Percentiles rank a stretch among this genome's conserved stretches.
These are phyloP conservation scores for Melierax canorus DNA, from an alignment of 2,113 vertebrate genomes.

Conservation along the genomic window DNA sequence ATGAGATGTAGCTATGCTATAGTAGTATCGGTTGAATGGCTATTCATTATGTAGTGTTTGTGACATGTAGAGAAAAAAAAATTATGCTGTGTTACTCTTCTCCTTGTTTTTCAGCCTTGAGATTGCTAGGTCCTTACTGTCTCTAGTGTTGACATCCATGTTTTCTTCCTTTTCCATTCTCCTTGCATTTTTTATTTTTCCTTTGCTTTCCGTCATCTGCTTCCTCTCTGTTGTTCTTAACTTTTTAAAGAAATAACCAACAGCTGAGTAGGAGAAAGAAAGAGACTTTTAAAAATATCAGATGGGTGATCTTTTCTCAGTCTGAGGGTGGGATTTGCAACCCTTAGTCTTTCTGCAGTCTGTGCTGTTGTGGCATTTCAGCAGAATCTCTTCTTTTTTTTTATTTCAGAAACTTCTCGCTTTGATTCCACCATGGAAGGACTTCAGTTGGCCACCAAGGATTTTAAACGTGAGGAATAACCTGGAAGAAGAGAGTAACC, in stretches of 20 bases:
- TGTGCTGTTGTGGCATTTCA: not conserved
- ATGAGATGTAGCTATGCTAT: not conserved
- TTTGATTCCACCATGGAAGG: not conserved
- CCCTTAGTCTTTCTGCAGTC: not conserved
- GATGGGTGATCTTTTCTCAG: not conserved
- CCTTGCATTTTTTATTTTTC: not conserved
- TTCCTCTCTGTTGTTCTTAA: not conserved
- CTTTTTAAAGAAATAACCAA: not conserved
- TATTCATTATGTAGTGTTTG: not conserved
- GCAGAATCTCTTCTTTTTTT: not conserved
- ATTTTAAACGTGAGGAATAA: not conserved
- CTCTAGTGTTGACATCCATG: not conserved
- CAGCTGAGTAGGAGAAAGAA: not conserved
- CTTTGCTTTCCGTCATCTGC: not conserved
- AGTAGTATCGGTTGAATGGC: not conserved
- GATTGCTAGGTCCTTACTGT: not conserved
- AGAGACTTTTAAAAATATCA: not conserved
- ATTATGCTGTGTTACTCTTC: not conserved
- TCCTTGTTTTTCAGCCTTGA: not conserved
- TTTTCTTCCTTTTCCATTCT: not conserved
- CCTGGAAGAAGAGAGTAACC: conserved; percentile 5
- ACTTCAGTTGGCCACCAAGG: not conserved
- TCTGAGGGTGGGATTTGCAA: not conserved
- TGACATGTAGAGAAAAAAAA: accelerated
- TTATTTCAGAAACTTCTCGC: conserved; percentile 33